Evolutionary conservation across 2,888 invertebrate genomes (phyloP), one percentile per base, ranked within the genome.

Genomic region (Sphaeridia pumilis): DNA sequence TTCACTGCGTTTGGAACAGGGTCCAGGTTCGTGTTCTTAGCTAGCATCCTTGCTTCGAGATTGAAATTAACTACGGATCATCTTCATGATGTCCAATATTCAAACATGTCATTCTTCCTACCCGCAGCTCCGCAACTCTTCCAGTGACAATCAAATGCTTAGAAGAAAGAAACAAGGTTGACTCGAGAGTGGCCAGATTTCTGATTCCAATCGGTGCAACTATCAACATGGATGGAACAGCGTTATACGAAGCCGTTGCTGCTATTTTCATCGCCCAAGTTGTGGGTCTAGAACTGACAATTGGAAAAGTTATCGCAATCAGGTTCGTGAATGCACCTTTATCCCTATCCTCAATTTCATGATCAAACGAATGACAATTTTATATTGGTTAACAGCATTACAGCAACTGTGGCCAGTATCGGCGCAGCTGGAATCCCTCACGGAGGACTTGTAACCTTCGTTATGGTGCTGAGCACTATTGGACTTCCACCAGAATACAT

Each of bases 1-100:
- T 86, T 88, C 2, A 94, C 94, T 1, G 94, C 94, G 34, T 94
- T 95, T 70, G 94, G 93, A 64, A 95, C 94, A 28, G 88, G 92
- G 22, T 94, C 93, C 27, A 86, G 86, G 82, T 78, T 69, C 60
- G 14, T 31, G 7, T 31, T 14, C n/a, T n/a, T n/a, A n/a, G n/a
- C n/a, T n/a, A n/a, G n/a, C n/a, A n/a, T n/a, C n/a, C n/a, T n/a
- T n/a, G n/a, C n/a, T n/a, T n/a, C n/a, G n/a, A n/a, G n/a, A n/a
- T n/a, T n/a, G n/a, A n/a, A n/a, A n/a, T n/a, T n/a, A n/a, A n/a
- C n/a, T n/a, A n/a, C n/a, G n/a, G n/a, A n/a, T n/a, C n/a, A n/a
- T n/a, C n/a, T n/a, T n/a, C n/a, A n/a, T n/a, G n/a, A n/a, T n/a
- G n/a, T n/a, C n/a, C n/a, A n/a, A n/a, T n/a, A n/a, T n/a, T n/a